A percentile compares a stretch with the other conserved stretches of the same genome.
These are phyloP conservation scores for Polypedilum pembai DNA, from an alignment of 1,140 invertebrate species.

Conservation along the genomic window DNA sequence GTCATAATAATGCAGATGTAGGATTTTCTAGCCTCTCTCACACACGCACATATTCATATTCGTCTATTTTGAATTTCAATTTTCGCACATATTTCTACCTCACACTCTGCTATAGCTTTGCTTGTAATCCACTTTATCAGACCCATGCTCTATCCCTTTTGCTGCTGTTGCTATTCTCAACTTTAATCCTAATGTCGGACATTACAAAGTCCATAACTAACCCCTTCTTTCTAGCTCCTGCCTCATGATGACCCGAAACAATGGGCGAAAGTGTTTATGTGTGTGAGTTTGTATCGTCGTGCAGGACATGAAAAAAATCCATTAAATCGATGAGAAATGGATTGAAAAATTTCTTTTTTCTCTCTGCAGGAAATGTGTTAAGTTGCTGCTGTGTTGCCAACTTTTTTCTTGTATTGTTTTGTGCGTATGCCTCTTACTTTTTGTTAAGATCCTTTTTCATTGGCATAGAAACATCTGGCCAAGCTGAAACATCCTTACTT, in stretches of 20 bases:
- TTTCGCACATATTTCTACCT: neutral
- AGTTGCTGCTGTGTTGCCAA: neutral
- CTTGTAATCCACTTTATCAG: slow-evolving; percentile 16
- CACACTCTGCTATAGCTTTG: neutral
- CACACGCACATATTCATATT: neutral
- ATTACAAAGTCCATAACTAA: slow-evolving; percentile 18
- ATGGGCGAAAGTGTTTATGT: neutral
- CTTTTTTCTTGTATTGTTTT: neutral
- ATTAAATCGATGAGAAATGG: slow-evolving; percentile 18
- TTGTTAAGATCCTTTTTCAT: neutral
- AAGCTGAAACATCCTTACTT: neutral
- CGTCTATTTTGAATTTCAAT: neutral
- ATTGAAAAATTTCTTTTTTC: neutral
- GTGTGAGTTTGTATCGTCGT: too few species aligned
- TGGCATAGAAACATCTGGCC: slow-evolving; percentile 4
- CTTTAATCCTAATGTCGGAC: slow-evolving; percentile 12
- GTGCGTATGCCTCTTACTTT: neutral
- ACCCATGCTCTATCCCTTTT: neutral
- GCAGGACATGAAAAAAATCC: neutral
- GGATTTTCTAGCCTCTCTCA: neutral
- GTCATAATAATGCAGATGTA: slow-evolving; percentile 18
- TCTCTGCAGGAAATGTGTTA: neutral
- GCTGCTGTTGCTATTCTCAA: neutral
- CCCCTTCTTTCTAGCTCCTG: neutral
- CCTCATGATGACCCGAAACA: neutral